These are phyloP conservation scores for Anguilla marmorata DNA, from an alignment of 2,797 vertebrate genomes.

Conservation along the genomic window DNA sequence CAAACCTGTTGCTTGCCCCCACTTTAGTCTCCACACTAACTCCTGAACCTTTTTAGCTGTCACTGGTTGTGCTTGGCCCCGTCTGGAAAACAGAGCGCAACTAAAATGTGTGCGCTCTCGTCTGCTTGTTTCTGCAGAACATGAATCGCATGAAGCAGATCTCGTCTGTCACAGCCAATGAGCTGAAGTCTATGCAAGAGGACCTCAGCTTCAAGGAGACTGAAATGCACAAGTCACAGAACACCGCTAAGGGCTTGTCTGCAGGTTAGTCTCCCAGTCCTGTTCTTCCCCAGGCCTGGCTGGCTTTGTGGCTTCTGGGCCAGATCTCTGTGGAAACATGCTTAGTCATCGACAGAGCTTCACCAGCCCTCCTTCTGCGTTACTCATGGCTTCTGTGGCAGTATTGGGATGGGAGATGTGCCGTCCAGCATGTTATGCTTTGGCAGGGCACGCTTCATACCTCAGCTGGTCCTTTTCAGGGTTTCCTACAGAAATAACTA, in stretches of 20 bases:
- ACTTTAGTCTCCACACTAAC: neutral
- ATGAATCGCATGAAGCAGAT: constrained; percentile 84
- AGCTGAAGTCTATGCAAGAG: constrained; percentile 93
- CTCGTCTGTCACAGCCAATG: constrained; percentile 84
- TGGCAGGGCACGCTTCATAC: neutral
- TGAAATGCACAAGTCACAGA: constrained; percentile 94
- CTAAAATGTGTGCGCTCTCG: constrained; percentile 25
- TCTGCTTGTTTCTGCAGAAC: constrained; percentile 70
- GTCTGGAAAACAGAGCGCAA: neutral
- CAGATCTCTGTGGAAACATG: neutral
- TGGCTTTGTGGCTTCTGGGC: neutral
- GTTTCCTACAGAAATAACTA: neutral
- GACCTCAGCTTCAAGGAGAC: constrained; percentile 92
- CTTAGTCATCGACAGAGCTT: neutral
- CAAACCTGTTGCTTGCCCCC: neutral
- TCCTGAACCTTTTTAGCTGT: neutral
- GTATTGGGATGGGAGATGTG: too few relatives aligned
- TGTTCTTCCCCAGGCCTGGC: neutral
- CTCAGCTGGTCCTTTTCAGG: neutral
- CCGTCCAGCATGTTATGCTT: neutral
- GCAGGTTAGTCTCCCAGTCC: constrained; percentile 67
- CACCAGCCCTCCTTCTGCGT: too few relatives aligned
- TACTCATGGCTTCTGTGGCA: too few relatives aligned
- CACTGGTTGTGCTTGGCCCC: neutral
- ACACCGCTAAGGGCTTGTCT: constrained; percentile 84